phyloP scores from a whole-genome alignment of 2,888 invertebrate species.

The Drosophila pseudotakahashii region DNA sequence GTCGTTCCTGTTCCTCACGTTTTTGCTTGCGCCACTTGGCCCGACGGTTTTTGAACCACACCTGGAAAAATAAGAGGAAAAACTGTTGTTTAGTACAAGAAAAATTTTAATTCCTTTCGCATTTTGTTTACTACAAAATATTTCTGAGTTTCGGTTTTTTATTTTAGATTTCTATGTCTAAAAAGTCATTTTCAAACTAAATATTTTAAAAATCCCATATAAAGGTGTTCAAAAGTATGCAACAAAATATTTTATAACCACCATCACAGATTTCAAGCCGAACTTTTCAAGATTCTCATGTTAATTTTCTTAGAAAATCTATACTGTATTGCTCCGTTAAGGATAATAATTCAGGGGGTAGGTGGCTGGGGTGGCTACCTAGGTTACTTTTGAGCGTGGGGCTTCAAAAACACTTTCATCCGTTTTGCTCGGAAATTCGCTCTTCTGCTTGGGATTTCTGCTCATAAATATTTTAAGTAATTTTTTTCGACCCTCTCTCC shows the following conservation, averaged over 20 bases:
- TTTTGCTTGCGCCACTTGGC: constrained; percentile 99
- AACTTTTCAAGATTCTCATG: not conserved
- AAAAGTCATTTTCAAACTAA: no score
- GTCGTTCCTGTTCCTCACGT: constrained; percentile 92
- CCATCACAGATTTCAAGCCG: no score
- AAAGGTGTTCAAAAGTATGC: no score
- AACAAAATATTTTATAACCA: no score
- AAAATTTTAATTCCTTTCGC: no score
- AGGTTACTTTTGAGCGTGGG: constrained; percentile 61
- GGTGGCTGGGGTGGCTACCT: constrained; percentile 14
- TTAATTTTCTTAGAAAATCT: not conserved
- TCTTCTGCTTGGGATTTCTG: constrained; percentile 11
- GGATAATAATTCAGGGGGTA: no score
- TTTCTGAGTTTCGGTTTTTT: no score
- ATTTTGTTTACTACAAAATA: no score
- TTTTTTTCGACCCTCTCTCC: constrained; percentile 15
- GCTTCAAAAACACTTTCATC: constrained; percentile 85
- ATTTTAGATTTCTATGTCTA: no score
- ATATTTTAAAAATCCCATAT: no score
- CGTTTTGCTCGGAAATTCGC: constrained; percentile 82
- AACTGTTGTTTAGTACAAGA: not conserved
- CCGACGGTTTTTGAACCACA: constrained; percentile 98
- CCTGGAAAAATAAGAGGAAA: constrained; percentile 86
- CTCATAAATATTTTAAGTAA: constrained; percentile 60
- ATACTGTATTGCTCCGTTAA: not conserved